These are phyloP conservation scores for Hydrolagus affinis DNA, from an alignment of 2,113 vertebrate genomes.

Conservation along the genomic window DNA sequence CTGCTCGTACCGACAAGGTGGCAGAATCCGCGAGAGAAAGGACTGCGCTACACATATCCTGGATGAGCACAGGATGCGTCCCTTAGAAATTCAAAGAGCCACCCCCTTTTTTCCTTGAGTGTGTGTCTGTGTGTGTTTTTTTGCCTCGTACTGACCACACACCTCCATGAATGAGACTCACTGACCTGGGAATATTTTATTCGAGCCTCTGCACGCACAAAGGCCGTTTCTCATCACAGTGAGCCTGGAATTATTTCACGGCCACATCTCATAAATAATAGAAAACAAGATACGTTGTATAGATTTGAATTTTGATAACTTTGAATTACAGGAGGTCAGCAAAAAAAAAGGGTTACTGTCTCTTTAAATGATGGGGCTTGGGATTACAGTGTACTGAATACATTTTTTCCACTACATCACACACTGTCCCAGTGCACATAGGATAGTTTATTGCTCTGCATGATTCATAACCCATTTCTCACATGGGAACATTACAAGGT, in stretches of 20 bases:
- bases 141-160: not conserved
- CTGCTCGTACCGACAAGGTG: not conserved
- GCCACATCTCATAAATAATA: slow-evolving; percentile 24
- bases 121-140: not conserved
- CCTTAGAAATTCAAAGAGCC: not conserved
- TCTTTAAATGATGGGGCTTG: slow-evolving; percentile 62
- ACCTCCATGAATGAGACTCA: not conserved
- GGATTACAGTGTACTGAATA: slow-evolving; percentile 49
- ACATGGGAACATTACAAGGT: slow-evolving; percentile 56
- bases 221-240: slow-evolving; percentile 8
- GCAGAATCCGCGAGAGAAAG: not conserved
- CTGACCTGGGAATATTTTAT: not conserved
- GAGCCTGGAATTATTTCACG: slow-evolving; percentile 18
- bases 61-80: not conserved
- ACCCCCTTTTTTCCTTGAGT: not conserved
- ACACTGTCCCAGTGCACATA: slow-evolving; percentile 58
- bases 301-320: slow-evolving; percentile 32
- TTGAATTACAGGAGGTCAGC: slow-evolving; percentile 27
- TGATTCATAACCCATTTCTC: slow-evolving; percentile 67
- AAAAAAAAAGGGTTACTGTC: slow-evolving; percentile 45
- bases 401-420: slow-evolving; percentile 58
- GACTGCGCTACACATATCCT: not conserved
- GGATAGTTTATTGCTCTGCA: slow-evolving; percentile 60
- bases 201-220: not conserved
- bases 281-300: slow-evolving; percentile 26